Conservation (phyloP, 2,888 invertebrate genomes). For the Rhagonycha fulva region DNA sequence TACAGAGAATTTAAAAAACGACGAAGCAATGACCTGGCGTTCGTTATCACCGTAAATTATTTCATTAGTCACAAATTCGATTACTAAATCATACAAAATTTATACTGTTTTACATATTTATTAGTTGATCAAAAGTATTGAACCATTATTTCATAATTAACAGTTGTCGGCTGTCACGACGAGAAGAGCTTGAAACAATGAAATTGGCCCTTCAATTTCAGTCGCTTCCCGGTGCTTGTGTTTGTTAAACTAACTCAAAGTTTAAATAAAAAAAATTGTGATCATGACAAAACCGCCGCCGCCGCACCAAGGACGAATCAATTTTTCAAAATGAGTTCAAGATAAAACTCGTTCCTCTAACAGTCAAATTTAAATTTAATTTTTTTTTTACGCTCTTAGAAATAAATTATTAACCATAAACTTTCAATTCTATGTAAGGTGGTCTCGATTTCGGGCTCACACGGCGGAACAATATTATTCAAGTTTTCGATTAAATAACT, state of each 20-base stretch:
- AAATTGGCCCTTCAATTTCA: not conserved
- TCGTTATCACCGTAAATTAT: not conserved
- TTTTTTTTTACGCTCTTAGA: not conserved
- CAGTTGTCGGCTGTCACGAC: not conserved
- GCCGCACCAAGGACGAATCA: no score
- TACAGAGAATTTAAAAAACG: conserved; percentile 1
- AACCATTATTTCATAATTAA: not conserved
- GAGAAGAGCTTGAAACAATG: not conserved
- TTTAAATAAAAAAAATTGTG: not conserved
- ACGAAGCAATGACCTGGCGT: conserved; percentile 2
- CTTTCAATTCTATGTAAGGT: not conserved
- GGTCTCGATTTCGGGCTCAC: not conserved
- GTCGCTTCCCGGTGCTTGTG: not conserved
- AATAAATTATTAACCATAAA: not conserved
- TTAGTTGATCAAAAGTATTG: not conserved
- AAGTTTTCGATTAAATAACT: not conserved
- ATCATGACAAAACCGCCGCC: not conserved
- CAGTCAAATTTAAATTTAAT: not conserved
- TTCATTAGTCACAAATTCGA: not conserved
- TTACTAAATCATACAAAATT: not conserved
- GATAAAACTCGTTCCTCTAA: not conserved
- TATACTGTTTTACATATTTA: not conserved
- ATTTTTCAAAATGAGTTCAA: not conserved
- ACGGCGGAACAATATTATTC: not conserved
- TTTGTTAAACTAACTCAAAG: not conserved